Conservation (phyloP, 2,113 vertebrate genomes). For the Lanius ludovicianus region DNA sequence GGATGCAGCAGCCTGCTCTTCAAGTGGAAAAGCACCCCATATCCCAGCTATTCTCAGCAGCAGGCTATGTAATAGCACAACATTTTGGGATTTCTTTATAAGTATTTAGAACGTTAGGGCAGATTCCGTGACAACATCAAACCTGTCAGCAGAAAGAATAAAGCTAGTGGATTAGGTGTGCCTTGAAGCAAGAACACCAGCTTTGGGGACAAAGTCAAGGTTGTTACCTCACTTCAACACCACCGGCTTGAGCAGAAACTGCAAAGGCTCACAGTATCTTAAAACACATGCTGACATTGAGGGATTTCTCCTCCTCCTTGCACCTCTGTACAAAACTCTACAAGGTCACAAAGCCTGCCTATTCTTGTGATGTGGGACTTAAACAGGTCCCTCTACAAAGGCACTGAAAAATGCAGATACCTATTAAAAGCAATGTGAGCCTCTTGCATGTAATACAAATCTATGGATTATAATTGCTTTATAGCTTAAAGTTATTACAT, state of each 20-base stretch:
- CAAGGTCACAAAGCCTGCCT: background rate
- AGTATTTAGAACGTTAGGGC: background rate
- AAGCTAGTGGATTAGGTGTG: background rate
- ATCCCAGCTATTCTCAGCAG: background rate
- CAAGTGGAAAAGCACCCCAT: background rate
- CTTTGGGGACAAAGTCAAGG: background rate
- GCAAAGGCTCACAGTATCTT: background rate
- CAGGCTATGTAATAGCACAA: background rate
- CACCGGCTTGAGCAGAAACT: background rate
- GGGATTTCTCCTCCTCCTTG: background rate
- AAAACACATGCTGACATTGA: background rate
- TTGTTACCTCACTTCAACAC: background rate
- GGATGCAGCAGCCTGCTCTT: background rate
- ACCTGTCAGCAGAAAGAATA: background rate
- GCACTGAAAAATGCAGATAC: background rate
- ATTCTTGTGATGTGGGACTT: background rate
- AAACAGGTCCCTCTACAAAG: background rate
- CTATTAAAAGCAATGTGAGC: background rate
- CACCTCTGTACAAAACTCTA: background rate
- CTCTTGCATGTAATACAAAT: background rate
- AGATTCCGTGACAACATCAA: background rate
- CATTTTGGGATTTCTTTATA: background rate
- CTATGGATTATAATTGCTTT: background rate
- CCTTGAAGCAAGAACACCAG: background rate
- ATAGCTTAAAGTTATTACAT: background rate